These are phyloP conservation scores for Tenthredo livida DNA, from an alignment of 2,888 invertebrate species.

Conservation along the genomic window DNA sequence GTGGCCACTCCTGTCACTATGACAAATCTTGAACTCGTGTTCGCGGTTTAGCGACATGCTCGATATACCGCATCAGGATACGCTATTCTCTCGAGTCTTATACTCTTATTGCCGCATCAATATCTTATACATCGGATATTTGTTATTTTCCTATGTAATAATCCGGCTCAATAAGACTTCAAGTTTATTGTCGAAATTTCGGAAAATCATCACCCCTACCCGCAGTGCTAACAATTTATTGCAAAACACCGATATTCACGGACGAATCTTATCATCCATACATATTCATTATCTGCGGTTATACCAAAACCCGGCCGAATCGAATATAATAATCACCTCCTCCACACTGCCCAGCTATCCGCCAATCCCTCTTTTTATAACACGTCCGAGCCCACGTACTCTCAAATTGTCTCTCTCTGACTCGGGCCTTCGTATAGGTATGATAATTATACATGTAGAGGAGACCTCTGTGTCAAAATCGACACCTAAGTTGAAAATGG, in stretches of 20 bases:
- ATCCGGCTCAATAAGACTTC: not conserved
- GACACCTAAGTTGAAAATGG: not conserved
- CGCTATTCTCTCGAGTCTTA: not conserved
- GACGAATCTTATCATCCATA: not conserved
- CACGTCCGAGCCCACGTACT: not conserved
- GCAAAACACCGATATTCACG: not conserved
- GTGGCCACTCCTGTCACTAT: not conserved
- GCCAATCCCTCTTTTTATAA: not conserved
- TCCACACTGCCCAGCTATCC: constrained; percentile 39
- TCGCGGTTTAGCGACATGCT: not conserved
- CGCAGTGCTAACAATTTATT: not conserved
- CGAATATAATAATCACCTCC: constrained; percentile 1
- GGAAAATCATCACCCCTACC: not conserved
- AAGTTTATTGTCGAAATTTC: not conserved
- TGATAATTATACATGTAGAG: not conserved
- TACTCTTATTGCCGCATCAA: not conserved
- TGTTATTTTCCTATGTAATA: not conserved
- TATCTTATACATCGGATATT: not conserved
- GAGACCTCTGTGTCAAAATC: not conserved
- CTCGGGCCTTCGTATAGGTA: constrained; percentile 9
- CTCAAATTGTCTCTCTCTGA: constrained; percentile 41
- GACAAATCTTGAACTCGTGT: not conserved
- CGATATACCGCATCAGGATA: not conserved
- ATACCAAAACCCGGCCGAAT: not conserved
- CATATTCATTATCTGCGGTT: not conserved